Conservation (phyloP, 2,888 invertebrate genomes). For the Catocala sponsa region DNA sequence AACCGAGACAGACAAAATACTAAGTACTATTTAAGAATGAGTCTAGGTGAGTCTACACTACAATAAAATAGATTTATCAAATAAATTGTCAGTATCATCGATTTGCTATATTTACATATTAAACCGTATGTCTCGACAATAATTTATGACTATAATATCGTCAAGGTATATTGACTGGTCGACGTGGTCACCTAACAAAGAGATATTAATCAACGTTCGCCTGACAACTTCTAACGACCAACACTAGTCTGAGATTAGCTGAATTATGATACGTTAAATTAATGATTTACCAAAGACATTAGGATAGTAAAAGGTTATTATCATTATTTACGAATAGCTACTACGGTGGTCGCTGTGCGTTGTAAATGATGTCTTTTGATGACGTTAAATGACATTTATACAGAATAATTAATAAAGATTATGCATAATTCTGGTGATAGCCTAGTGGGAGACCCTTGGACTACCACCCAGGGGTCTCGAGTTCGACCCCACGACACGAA, state of each 20-base stretch:
- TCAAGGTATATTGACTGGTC: conserved; percentile 28
- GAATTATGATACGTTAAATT: conserved; percentile 42
- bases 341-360: neutral
- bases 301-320: conserved; percentile 3
- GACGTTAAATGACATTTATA: too few species aligned
- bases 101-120: conserved; percentile 7
- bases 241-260: conserved; percentile 26
- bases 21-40: too few species aligned
- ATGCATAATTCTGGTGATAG: too few species aligned
- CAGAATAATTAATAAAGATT: too few species aligned
- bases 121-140: conserved; percentile 12
- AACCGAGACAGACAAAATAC: too few species aligned
- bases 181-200: conserved; percentile 42
- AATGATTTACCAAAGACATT: conserved; percentile 23
- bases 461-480: too few species aligned
- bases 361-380: too few species aligned
- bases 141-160: conserved; percentile 38
- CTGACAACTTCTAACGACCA: conserved; percentile 39
- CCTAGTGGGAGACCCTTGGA: too few species aligned
- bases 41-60: too few species aligned
- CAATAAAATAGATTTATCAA: neutral
- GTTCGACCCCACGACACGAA: too few species aligned
- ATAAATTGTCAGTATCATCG: neutral
- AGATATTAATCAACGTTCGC: conserved; percentile 43
- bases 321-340: neutral